Conservation (phyloP, 92 coral and sea anemone genomes). For the Paragorgia papillata region DNA sequence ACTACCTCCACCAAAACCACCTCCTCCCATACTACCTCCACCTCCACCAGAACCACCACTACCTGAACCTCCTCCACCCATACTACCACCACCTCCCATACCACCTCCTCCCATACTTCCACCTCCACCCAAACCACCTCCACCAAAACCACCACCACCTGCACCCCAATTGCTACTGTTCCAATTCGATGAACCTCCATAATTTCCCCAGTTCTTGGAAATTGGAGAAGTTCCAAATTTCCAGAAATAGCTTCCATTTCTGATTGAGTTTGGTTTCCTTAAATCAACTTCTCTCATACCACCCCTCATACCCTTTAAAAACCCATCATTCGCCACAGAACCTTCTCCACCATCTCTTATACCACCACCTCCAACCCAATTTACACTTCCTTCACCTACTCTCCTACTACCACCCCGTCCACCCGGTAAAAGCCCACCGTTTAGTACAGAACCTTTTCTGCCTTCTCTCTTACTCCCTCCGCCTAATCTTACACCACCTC, state of each 20-base stretch:
- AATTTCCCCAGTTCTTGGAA: too few relatives aligned
- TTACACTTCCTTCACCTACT: neutral
- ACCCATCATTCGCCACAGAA: too few relatives aligned
- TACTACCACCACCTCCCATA: slow-evolving; percentile 1
- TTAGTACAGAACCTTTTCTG: slow-evolving; percentile 9
- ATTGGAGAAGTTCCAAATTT: too few relatives aligned
- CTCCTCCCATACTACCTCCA: neutral
- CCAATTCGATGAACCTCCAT: too few relatives aligned
- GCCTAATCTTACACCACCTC: neutral
- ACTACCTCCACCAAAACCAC: neutral
- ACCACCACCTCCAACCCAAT: neutral
- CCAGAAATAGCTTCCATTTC: too few relatives aligned
- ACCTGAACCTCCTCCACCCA: neutral
- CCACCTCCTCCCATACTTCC: slow-evolving; percentile 4
- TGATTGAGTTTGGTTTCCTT: too few relatives aligned
- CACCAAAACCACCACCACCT: slow-evolving; percentile 1
- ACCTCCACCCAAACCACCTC: neutral
- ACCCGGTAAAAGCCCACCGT: too few relatives aligned
- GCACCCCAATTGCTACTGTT: too few relatives aligned
- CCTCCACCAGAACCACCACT: neutral
- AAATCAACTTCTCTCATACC: too few relatives aligned
- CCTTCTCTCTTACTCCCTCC: slow-evolving; percentile 10
- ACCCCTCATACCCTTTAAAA: too few relatives aligned
- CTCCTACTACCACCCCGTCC: neutral
- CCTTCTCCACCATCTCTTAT: neutral